These are phyloP conservation scores for Lutjanus argentimaculatus DNA, from an alignment of 2,797 vertebrate genomes.

Conservation along the genomic window DNA sequence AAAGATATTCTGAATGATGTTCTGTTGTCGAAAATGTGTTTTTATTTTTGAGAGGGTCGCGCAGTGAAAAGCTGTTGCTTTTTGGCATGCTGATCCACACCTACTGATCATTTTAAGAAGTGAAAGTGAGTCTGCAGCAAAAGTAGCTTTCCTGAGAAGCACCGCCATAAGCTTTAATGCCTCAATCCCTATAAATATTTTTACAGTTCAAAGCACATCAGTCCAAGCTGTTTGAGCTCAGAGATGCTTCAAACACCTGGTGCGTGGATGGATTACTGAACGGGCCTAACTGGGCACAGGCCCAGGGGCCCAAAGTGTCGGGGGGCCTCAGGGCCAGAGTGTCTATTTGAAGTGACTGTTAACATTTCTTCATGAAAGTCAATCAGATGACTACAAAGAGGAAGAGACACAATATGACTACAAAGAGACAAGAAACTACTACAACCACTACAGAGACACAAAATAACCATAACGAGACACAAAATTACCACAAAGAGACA, in stretches of 20 bases:
- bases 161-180: slow-evolving; percentile 22
- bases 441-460: too few relatives aligned
- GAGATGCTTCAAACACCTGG: neutral
- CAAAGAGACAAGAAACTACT: too few relatives aligned
- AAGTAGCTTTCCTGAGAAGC: slow-evolving; percentile 33
- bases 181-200: slow-evolving; percentile 27
- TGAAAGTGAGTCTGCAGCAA: slow-evolving; percentile 21
- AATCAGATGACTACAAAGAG: too few relatives aligned
- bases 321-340: too few relatives aligned
- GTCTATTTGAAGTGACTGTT: too few relatives aligned
- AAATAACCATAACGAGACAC: too few relatives aligned
- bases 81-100: neutral
- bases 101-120: slow-evolving; percentile 15
- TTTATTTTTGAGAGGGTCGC: neutral
- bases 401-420: too few relatives aligned
- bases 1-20: neutral
- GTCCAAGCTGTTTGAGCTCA: slow-evolving; percentile 20
- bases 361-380: too few relatives aligned
- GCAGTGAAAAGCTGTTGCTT: slow-evolving; percentile 1
- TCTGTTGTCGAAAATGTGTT: neutral
- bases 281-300: too few relatives aligned
- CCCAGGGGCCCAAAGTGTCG: too few relatives aligned
- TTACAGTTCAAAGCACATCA: slow-evolving; percentile 11
- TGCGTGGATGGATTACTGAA: too few relatives aligned
- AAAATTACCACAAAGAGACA: too few relatives aligned